These are phyloP conservation scores for Urophycis tenuis DNA, from an alignment of 2,797 vertebrate species.

Conservation along the genomic window DNA sequence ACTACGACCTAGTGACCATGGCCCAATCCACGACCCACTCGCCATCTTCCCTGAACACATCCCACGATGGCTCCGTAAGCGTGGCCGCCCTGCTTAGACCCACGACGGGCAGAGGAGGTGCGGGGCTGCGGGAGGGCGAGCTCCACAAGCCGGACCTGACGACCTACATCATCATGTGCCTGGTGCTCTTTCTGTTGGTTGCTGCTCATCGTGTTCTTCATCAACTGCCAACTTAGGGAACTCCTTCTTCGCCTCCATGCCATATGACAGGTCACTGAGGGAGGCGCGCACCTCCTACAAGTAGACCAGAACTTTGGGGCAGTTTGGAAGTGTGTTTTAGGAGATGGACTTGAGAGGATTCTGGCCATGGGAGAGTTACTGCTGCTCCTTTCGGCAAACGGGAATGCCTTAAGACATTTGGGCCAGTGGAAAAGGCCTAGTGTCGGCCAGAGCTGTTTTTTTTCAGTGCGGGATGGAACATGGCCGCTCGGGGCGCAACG, in stretches of 20 bases:
- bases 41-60: slow-evolving; percentile 78
- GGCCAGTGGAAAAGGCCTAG: not conserved
- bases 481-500: not conserved
- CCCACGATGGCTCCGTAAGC: slow-evolving; percentile 80
- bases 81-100: slow-evolving; percentile 86
- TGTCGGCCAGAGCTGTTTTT: not conserved
- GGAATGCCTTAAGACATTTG: not conserved
- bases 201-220: slow-evolving; percentile 93
- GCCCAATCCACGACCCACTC: slow-evolving; percentile 75
- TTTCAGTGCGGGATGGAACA: not conserved
- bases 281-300: slow-evolving; percentile 93
- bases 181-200: slow-evolving; percentile 90
- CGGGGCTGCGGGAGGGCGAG: slow-evolving; percentile 82
- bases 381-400: slow-evolving; percentile 14
- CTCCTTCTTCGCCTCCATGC: slow-evolving; percentile 94
- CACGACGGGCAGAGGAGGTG: slow-evolving; percentile 57
- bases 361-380: slow-evolving; percentile 18
- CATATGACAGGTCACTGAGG: slow-evolving; percentile 92
- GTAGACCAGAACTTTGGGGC: slow-evolving; percentile 48
- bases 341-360: not conserved
- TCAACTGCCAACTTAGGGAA: slow-evolving; percentile 97
- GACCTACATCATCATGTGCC: slow-evolving; percentile 92
- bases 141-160: slow-evolving; percentile 88
- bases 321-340: not conserved
- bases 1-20: slow-evolving; percentile 77